phyloP scores from a whole-genome alignment of 2,797 vertebrate species.

The Scarus forsteni region DNA sequence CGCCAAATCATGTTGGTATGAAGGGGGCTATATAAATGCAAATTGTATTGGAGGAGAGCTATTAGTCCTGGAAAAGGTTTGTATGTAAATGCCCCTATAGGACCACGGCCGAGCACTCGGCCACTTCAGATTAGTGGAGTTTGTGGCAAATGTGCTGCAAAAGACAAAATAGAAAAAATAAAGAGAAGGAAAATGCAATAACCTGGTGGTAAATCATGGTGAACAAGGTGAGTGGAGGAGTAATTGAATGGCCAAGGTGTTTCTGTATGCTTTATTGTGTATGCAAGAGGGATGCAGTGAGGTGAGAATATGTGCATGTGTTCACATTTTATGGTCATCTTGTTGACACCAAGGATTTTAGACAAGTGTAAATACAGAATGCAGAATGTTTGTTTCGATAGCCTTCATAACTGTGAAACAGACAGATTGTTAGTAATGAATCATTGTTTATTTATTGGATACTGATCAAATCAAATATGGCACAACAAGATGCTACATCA shows the following conservation, averaged over 20 bases:
- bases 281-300: constrained; percentile 57
- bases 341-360: background rate
- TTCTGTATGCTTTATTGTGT: constrained; percentile 71
- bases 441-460: background rate
- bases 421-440: background rate
- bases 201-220: constrained; percentile 80
- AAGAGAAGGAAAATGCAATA: constrained; percentile 69
- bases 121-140: constrained; percentile 82
- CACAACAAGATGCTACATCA: constrained; percentile 21
- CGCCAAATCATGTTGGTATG: constrained; percentile 87
- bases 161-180: constrained; percentile 73
- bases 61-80: constrained; percentile 86
- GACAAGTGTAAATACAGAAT: background rate
- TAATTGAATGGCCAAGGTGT: constrained; percentile 82
- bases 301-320: constrained; percentile 32
- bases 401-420: background rate
- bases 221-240: constrained; percentile 84
- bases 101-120: constrained; percentile 80
- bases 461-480: constrained; percentile 46
- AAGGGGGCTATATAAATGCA: constrained; percentile 90
- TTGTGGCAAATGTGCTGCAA: constrained; percentile 79
- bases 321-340: constrained; percentile 47
- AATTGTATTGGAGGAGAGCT: constrained; percentile 87
- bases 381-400: constrained; percentile 7
- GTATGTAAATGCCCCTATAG: constrained; percentile 87